phyloP scores from a whole-genome alignment of 2,888 invertebrate species.

The Phytoseiulus persimilis region DNA sequence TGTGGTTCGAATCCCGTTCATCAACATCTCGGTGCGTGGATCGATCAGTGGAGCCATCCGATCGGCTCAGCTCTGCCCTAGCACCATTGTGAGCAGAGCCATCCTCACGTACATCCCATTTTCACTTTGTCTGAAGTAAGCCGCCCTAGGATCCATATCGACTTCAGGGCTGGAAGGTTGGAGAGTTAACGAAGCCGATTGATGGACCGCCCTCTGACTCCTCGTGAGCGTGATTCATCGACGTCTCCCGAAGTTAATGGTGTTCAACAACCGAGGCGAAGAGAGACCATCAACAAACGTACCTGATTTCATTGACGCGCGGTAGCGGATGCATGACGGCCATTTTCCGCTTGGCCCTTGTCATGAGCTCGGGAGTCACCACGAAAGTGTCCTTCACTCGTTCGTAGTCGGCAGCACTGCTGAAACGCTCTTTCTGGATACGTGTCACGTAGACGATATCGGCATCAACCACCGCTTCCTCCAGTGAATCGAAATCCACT shows the following conservation, averaged over 20 bases:
- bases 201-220: too few species aligned
- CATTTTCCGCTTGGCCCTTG: conserved; percentile 82
- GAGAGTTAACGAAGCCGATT: neutral
- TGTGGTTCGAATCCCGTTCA: too few species aligned
- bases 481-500: conserved; percentile 56
- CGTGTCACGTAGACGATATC: conserved; percentile 98
- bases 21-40: too few species aligned
- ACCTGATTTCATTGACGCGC: conserved; percentile 76
- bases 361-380: conserved; percentile 91
- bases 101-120: conserved; percentile 96
- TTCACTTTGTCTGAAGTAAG: conserved; percentile 96
- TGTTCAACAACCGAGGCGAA: conserved; percentile 28
- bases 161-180: conserved; percentile 67
- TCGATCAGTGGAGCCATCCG: too few species aligned
- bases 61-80: too few species aligned
- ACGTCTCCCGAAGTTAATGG: too few species aligned
- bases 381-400: conserved; percentile 73
- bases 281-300: conserved; percentile 41
- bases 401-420: conserved; percentile 71
- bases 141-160: conserved; percentile 91
- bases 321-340: conserved; percentile 96
- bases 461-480: conserved; percentile 78
- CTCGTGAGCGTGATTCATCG: neutral
- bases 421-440: conserved; percentile 87
- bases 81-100: conserved; percentile 74